Conservation (phyloP, 2,797 vertebrate genomes). For the Australoheros facetus region DNA sequence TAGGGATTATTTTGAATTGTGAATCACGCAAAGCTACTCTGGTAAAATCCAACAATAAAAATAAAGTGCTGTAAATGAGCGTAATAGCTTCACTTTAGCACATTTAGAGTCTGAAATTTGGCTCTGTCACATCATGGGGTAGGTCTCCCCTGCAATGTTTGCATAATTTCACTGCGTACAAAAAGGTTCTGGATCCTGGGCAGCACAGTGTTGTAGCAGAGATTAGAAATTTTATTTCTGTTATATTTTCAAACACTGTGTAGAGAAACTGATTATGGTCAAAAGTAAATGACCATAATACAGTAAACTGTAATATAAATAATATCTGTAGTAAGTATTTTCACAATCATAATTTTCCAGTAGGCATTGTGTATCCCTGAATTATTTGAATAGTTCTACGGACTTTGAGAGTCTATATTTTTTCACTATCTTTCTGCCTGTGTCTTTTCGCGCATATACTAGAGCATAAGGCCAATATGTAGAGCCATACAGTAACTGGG, state of each 20-base stretch:
- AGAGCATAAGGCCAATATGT: neutral
- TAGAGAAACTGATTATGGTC: neutral
- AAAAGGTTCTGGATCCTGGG: neutral
- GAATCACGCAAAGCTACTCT: neutral
- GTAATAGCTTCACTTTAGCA: neutral
- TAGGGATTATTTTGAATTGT: too few species aligned
- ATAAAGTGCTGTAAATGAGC: neutral
- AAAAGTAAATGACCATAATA: neutral
- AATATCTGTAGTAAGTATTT: too few species aligned
- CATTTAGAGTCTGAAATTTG: neutral
- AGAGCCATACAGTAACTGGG: neutral
- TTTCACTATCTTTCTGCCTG: neutral
- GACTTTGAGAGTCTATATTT: neutral
- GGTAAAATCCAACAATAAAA: neutral
- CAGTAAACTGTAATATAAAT: too few species aligned
- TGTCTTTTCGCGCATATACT: neutral
- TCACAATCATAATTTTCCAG: too few species aligned
- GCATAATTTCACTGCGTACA: neutral
- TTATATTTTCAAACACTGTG: neutral
- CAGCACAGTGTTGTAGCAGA: neutral
- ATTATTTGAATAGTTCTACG: neutral
- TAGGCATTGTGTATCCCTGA: neutral
- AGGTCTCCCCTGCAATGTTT: neutral
- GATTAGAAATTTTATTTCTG: neutral
- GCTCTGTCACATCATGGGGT: neutral